Evolutionary conservation across 2,888 invertebrate species (phyloP).

Genomic region (Neria commutata): DNA sequence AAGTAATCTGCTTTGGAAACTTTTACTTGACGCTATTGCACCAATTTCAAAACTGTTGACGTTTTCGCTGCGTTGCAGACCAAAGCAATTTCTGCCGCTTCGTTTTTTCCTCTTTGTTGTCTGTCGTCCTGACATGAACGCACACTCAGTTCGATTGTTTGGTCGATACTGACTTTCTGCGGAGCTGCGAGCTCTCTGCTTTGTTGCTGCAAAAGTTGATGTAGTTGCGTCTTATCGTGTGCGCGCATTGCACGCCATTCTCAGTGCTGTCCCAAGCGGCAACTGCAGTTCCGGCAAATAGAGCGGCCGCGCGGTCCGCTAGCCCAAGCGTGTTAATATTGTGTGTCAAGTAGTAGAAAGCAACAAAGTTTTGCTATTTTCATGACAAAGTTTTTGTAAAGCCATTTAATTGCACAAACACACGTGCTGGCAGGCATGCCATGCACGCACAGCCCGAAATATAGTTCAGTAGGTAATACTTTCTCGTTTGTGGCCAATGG

Average conservation of each 20-base stretch:
- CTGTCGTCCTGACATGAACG: not conserved
- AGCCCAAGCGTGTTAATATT: slow-evolving; percentile 2
- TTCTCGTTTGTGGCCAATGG: not conserved
- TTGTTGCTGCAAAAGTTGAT: no score
- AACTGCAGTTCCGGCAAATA: no score
- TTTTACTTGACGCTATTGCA: slow-evolving; percentile 41
- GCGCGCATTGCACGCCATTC: no score
- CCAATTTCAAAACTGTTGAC: slow-evolving; percentile 28
- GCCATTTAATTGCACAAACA: slow-evolving; percentile 8
- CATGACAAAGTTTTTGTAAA: slow-evolving; percentile 5
- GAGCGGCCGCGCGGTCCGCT: no score
- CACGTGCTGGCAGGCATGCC: not conserved
- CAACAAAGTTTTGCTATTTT: slow-evolving; percentile 1
- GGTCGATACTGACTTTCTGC: no score
- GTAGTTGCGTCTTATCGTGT: no score
- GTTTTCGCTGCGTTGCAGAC: slow-evolving; percentile 34
- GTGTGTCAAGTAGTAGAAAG: no score
- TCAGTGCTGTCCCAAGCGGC: no score
- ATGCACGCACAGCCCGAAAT: slow-evolving; percentile 17
- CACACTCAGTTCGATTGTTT: no score
- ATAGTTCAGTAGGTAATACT: slow-evolving; percentile 32
- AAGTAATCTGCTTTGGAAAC: slow-evolving; percentile 30
- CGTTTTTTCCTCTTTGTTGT: not conserved
- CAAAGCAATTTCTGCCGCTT: not conserved
- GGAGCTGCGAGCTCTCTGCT: no score